phyloP scores from a whole-genome alignment of 2,113 vertebrate genomes.

The Ursus arctos region DNA sequence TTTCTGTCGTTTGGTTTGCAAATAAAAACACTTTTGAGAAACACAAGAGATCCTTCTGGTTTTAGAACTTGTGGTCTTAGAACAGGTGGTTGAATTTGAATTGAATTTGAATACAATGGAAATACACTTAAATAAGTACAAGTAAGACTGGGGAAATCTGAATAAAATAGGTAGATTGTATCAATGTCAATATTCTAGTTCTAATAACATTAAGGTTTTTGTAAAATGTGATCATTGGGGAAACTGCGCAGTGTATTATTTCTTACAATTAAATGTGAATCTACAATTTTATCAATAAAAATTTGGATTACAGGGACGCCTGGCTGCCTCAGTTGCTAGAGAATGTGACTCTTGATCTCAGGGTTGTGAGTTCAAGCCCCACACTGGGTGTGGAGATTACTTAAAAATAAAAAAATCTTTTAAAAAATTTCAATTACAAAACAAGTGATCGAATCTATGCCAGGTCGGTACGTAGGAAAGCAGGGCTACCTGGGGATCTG shows the following conservation, averaged over 20 bases:
- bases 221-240: neutral
- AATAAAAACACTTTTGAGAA: conserved; percentile 16
- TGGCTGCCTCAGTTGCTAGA: neutral
- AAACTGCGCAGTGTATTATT: neutral
- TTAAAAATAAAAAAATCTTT: neutral
- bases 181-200: neutral
- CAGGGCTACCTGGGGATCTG: neutral
- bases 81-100: neutral
- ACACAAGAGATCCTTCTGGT: neutral
- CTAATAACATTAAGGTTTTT: neutral
- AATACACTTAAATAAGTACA: neutral
- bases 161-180: neutral
- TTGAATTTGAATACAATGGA: neutral
- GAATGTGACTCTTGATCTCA: neutral
- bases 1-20: neutral
- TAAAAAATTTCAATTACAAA: neutral
- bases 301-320: neutral
- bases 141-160: neutral
- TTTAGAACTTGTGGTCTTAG: neutral
- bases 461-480: neutral
- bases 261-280: neutral
- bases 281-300: neutral
- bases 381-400: neutral
- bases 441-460: no score
- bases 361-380: neutral